These are phyloP conservation scores for Eupeodes corollae DNA, from an alignment of 1,140 invertebrate species.

Conservation along the genomic window DNA sequence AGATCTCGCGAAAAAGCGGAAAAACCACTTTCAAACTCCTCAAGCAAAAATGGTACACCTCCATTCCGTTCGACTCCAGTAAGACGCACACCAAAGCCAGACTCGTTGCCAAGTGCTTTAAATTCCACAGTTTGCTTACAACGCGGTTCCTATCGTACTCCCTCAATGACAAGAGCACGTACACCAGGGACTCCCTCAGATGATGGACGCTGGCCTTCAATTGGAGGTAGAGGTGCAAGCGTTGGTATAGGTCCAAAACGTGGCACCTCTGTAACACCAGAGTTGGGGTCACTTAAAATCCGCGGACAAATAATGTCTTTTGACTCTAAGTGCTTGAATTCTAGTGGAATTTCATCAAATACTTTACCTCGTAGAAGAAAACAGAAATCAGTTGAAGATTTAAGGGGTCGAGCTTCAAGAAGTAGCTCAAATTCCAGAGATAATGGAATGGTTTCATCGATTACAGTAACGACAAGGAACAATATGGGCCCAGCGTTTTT, in stretches of 20 bases:
- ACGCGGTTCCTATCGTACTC: slow-evolving; percentile 45
- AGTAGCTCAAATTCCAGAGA: slow-evolving; percentile 38
- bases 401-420: slow-evolving; percentile 29
- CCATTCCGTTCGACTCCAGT: slow-evolving; percentile 39
- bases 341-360: slow-evolving; percentile 52
- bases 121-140: slow-evolving; percentile 41
- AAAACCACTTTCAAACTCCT: slow-evolving; percentile 35
- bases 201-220: slow-evolving; percentile 53
- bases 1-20: slow-evolving; percentile 43
- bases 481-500: slow-evolving; percentile 19
- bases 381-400: slow-evolving; percentile 45
- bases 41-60: slow-evolving; percentile 21
- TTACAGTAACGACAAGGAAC: slow-evolving; percentile 23
- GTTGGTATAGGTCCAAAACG: slow-evolving; percentile 10
- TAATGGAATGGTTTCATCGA: slow-evolving; percentile 35
- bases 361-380: slow-evolving; percentile 59
- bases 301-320: slow-evolving; percentile 29
- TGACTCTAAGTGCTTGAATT: slow-evolving; percentile 37
- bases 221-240: slow-evolving; percentile 12
- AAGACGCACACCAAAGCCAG: slow-evolving; percentile 42
- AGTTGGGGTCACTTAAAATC: slow-evolving; percentile 27
- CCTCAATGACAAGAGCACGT: slow-evolving; percentile 43
- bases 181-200: slow-evolving; percentile 55
- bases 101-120: slow-evolving; percentile 29
- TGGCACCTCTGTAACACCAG: slow-evolving; percentile 23